Conservation (phyloP, 2,888 invertebrate genomes). For the Eilema griseolum region DNA sequence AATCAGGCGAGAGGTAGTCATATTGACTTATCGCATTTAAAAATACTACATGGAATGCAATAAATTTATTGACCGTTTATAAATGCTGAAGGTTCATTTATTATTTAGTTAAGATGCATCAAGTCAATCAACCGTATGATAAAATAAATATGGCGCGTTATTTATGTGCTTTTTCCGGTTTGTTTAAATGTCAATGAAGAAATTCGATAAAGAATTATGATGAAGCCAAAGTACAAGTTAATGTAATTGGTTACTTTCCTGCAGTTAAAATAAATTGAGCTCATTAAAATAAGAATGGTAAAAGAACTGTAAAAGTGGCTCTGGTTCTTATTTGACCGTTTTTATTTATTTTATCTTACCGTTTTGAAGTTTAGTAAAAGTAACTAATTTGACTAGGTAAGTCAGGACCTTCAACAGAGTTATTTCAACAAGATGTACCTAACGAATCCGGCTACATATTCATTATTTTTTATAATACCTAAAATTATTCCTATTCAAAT, state of each 20-base stretch:
- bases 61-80: conserved; percentile 12
- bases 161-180: not conserved
- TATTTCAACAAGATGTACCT: not conserved
- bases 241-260: not conserved
- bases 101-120: conserved; percentile 30
- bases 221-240: not conserved
- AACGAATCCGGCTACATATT: not conserved
- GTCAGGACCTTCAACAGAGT: not conserved
- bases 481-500: not conserved
- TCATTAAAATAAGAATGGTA: too few species aligned
- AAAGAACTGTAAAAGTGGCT: too few species aligned
- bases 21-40: not conserved
- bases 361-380: too few species aligned
- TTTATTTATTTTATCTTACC: too few species aligned
- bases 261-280: too few species aligned
- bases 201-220: not conserved
- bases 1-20: not conserved
- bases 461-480: too few species aligned
- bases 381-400: too few species aligned
- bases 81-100: conserved; percentile 31
- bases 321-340: too few species aligned
- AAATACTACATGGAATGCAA: not conserved
- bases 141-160: not conserved
- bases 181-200: not conserved
- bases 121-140: not conserved